These are phyloP conservation scores for Dendrolimus houi DNA, from an alignment of 2,888 invertebrate genomes.

Conservation along the genomic window DNA sequence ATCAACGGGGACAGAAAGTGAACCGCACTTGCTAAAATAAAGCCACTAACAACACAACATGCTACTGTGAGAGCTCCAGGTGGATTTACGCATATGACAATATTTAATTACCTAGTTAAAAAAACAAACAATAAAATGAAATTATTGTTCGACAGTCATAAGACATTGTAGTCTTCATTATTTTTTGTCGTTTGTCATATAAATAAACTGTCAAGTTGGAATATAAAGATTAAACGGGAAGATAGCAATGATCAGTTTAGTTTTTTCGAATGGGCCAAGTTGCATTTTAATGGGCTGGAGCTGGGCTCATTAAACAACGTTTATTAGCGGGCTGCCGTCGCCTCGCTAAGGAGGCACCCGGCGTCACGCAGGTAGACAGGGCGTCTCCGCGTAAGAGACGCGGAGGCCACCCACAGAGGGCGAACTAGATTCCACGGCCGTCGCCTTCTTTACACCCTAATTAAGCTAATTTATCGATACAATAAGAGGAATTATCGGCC, in stretches of 20 bases:
- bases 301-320: neutral
- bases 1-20: no score
- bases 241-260: neutral
- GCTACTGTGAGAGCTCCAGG: no score
- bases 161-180: neutral
- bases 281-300: neutral
- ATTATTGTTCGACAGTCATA: neutral
- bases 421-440: slow-evolving; percentile 63
- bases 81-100: no score
- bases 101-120: no score
- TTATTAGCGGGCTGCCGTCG: neutral
- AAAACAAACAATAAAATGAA: neutral
- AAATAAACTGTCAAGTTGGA: neutral
- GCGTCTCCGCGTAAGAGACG: slow-evolving; percentile 1
- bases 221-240: neutral
- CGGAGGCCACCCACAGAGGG: slow-evolving; percentile 52
- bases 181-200: neutral
- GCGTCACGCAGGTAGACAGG: slow-evolving; percentile 5
- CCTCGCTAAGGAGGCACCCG: neutral
- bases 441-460: slow-evolving; percentile 69
- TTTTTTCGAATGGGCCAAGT: neutral
- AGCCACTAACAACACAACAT: no score
- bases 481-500: slow-evolving; percentile 66
- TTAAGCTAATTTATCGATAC: slow-evolving; percentile 75
- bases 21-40: no score